Conservation (phyloP, 2,113 vertebrate species). For the Etia nguti region DNA sequence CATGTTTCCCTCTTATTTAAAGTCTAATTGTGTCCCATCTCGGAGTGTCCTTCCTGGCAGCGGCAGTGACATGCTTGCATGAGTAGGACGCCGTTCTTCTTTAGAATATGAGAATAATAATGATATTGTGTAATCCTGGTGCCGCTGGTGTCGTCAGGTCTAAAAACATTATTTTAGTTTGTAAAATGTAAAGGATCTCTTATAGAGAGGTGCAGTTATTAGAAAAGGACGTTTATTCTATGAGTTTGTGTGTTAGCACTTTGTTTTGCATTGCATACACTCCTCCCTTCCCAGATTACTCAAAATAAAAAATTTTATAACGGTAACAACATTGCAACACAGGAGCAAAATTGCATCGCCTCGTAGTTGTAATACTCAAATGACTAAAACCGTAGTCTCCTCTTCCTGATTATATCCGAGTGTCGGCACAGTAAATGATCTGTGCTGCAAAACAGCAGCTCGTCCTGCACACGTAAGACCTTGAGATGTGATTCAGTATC, state of each 20-base stretch:
- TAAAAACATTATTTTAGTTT: background rate
- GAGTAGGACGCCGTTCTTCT: background rate
- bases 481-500: background rate
- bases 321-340: background rate
- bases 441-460: background rate
- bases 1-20: background rate
- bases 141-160: background rate
- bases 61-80: background rate
- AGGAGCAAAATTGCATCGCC: background rate
- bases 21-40: background rate
- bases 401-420: background rate
- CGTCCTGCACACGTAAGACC: background rate
- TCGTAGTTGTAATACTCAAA: background rate
- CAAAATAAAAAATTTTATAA: background rate
- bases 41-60: background rate
- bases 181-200: background rate
- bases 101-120: background rate
- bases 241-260: background rate
- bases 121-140: background rate
- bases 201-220: background rate
- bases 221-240: background rate
- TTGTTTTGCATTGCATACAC: background rate
- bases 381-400: background rate
- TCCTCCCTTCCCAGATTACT: background rate
- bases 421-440: accelerated